Conservation (phyloP, 2,113 vertebrate species). For the Struthio camelus region DNA sequence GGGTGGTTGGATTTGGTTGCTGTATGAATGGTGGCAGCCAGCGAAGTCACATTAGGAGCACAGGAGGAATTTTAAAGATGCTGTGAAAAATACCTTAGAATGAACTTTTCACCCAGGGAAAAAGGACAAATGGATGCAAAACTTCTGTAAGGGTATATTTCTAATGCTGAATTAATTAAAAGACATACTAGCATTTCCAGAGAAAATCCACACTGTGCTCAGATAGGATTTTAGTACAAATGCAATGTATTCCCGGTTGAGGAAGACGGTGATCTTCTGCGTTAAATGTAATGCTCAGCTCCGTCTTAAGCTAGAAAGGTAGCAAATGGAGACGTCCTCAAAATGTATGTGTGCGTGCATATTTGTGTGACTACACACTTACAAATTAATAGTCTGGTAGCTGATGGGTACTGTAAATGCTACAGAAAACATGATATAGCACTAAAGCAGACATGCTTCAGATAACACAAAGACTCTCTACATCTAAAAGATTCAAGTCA, state of each 20-base stretch:
- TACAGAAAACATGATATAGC: constrained; percentile 27
- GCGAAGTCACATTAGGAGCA: not conserved
- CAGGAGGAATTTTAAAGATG: not conserved
- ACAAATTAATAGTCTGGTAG: constrained; percentile 34
- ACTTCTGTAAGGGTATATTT: not conserved
- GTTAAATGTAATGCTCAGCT: not conserved
- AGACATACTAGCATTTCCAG: not conserved
- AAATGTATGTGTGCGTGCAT: not conserved
- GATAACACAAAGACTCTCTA: constrained; percentile 31
- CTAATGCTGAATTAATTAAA: constrained; percentile 2
- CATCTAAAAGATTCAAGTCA: constrained; percentile 28
- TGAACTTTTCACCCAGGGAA: not conserved
- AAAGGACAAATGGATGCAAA: not conserved
- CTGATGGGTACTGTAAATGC: constrained; percentile 13
- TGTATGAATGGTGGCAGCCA: not conserved
- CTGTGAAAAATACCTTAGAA: not conserved
- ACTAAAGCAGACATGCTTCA: constrained; percentile 38
- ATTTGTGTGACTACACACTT: not conserved
- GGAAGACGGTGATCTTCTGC: not conserved
- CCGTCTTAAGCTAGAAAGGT: not conserved
- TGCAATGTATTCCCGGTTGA: not conserved
- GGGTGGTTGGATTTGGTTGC: not conserved
- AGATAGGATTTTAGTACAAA: not conserved
- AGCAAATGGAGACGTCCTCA: not conserved
- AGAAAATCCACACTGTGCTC: not conserved